phyloP scores from a whole-genome alignment of 2,888 invertebrate genomes.

The Lasioglossum lativentre region DNA sequence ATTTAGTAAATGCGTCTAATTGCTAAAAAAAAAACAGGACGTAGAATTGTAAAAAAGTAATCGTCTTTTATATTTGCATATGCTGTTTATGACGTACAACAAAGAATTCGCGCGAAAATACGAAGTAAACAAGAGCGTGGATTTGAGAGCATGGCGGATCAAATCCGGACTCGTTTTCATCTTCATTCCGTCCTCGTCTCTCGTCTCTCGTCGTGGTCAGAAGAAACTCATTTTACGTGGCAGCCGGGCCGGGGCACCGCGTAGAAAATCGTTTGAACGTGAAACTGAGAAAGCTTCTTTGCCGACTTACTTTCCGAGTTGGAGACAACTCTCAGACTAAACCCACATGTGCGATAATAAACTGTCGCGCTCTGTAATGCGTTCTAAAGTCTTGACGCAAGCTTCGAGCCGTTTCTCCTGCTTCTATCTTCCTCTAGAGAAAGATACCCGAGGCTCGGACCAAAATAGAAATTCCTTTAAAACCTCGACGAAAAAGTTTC shows the following conservation, averaged over 20 bases:
- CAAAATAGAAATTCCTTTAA: slow-evolving; percentile 58
- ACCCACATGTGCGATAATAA: slow-evolving; percentile 71
- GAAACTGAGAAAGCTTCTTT: slow-evolving; percentile 48
- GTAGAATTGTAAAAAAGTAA: no score
- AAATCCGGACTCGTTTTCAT: slow-evolving; percentile 37
- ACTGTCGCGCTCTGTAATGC: slow-evolving; percentile 61
- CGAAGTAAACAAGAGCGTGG: slow-evolving; percentile 30
- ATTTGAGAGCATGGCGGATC: slow-evolving; percentile 18
- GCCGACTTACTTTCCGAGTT: slow-evolving; percentile 59
- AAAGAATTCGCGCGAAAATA: background rate
- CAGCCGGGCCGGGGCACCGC: background rate
- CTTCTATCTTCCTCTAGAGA: slow-evolving; percentile 29
- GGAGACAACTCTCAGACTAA: slow-evolving; percentile 70
- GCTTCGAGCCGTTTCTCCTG: slow-evolving; percentile 24
- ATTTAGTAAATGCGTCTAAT: no score
- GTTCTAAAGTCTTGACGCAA: slow-evolving; percentile 59
- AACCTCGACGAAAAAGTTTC: slow-evolving; percentile 32
- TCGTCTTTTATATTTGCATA: no score
- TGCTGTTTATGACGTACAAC: background rate
- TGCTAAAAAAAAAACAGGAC: no score
- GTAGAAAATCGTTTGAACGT: slow-evolving; percentile 42
- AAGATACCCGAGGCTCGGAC: slow-evolving; percentile 21
- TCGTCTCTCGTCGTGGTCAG: slow-evolving; percentile 27
- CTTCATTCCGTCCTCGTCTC: background rate
- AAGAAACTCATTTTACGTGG: slow-evolving; percentile 64